Conservation (phyloP, 2,797 vertebrate species). For the Phrynocephalus vlangalii region DNA sequence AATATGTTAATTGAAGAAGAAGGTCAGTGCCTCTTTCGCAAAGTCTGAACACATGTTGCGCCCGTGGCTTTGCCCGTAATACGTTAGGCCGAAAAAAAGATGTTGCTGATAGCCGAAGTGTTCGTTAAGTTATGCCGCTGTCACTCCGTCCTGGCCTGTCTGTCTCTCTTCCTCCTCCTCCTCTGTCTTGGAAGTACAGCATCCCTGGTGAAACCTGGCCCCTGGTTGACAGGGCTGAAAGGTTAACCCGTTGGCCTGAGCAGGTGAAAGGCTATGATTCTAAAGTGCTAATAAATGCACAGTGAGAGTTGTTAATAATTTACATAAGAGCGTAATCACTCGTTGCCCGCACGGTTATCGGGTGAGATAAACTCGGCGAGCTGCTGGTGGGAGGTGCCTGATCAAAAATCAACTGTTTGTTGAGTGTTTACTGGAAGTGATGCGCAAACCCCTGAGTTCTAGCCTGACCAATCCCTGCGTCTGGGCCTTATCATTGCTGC, state of each 20-base stretch:
- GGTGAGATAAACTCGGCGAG: neutral
- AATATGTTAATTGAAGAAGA: neutral
- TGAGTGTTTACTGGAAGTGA: conserved; percentile 45
- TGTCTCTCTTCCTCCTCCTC: neutral
- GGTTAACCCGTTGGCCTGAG: neutral
- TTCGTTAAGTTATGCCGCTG: neutral
- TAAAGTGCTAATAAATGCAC: neutral
- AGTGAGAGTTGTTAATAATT: neutral
- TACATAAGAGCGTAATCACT: conserved; percentile 12
- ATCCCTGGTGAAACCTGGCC: neutral
- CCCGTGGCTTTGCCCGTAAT: neutral
- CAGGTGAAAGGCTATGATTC: neutral
- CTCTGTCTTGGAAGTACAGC: neutral
- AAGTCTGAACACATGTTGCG: neutral
- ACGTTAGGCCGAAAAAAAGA: neutral
- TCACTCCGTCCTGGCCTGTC: neutral
- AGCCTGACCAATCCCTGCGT: conserved; percentile 20
- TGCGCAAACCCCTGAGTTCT: conserved; percentile 20
- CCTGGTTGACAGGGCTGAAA: neutral
- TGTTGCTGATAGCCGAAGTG: neutral
- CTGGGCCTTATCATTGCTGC: neutral
- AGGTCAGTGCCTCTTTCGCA: too few species aligned
- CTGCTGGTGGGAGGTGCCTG: conserved; percentile 52
- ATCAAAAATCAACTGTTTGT: conserved; percentile 27
- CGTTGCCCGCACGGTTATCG: neutral